Percentiles rank a stretch among this genome's conserved stretches.
phyloP scores from a whole-genome alignment of 2,888 invertebrate genomes.

The Synanthedon tipuliformis region DNA sequence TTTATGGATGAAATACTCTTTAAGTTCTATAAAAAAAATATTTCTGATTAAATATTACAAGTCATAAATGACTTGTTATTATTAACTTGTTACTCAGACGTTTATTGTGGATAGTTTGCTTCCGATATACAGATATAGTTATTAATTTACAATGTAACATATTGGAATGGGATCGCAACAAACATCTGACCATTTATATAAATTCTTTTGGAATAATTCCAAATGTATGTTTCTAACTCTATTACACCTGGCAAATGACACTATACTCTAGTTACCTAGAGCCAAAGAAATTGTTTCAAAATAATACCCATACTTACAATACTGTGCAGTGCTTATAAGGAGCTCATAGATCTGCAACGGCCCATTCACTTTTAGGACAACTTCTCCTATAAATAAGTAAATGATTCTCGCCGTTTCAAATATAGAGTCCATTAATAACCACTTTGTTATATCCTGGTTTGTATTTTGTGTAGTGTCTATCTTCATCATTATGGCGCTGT shows the following conservation, averaged over 20 bases:
- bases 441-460: slow-evolving; percentile 44
- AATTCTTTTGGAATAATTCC: background rate
- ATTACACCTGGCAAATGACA: background rate
- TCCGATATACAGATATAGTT: no score
- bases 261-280: no score
- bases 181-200: background rate
- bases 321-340: slow-evolving; percentile 46
- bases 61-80: no score
- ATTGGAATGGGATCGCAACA: background rate
- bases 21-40: no score
- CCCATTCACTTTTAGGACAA: slow-evolving; percentile 42
- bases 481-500: slow-evolving; percentile 47
- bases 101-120: no score
- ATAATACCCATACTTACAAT: slow-evolving; percentile 30
- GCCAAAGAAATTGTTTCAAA: no score
- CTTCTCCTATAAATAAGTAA: slow-evolving; percentile 50
- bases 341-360: slow-evolving; percentile 45
- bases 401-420: slow-evolving; percentile 55
- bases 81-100: no score
- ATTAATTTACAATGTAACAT: no score
- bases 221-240: background rate
- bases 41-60: no score
- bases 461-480: slow-evolving; percentile 30
- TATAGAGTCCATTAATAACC: slow-evolving; percentile 53
- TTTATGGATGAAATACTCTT: no score